Percentiles rank a stretch among this genome's conserved stretches.
These are phyloP conservation scores for Polypedilum vanderplanki DNA, from an alignment of 1,140 invertebrate genomes.

Conservation along the genomic window DNA sequence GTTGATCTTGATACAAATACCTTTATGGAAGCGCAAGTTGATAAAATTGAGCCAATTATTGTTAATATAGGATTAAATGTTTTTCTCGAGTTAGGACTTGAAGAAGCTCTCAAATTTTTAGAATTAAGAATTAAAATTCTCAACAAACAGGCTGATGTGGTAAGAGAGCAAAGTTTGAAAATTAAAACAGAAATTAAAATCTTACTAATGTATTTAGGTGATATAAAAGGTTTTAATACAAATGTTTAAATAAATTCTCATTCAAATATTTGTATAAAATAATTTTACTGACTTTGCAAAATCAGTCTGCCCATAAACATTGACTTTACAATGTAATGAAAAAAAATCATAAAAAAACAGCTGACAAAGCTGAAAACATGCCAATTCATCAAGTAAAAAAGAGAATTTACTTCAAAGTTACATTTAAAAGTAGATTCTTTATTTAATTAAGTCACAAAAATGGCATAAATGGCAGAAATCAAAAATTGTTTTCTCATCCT, in stretches of 20 bases:
- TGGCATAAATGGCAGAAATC: too few relatives aligned
- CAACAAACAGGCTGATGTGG: slow-evolving; percentile 53
- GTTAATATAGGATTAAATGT: slow-evolving; percentile 69
- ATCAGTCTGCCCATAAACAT: too few relatives aligned
- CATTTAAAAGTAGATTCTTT: too few relatives aligned
- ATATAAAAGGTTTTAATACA: slow-evolving; percentile 45
- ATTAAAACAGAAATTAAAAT: slow-evolving; percentile 76
- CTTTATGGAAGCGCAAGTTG: slow-evolving; percentile 62
- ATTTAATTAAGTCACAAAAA: too few relatives aligned
- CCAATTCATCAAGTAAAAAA: too few relatives aligned
- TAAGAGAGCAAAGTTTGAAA: slow-evolving; percentile 57
- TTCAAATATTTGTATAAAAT: not conserved
- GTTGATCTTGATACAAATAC: slow-evolving; percentile 71
- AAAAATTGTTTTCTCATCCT: too few relatives aligned
- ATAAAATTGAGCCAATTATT: slow-evolving; percentile 59
- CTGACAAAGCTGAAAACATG: too few relatives aligned
- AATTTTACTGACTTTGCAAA: too few relatives aligned
- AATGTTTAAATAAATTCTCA: not conserved
- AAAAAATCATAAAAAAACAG: too few relatives aligned
- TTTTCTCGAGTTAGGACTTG: slow-evolving; percentile 63
- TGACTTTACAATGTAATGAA: too few relatives aligned
- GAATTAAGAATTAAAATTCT: slow-evolving; percentile 60
- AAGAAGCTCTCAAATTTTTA: slow-evolving; percentile 64
- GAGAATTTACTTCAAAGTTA: too few relatives aligned
- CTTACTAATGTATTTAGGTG: slow-evolving; percentile 57